Conservation (phyloP, 2,113 vertebrate species). For the Austrofundulus limnaeus region DNA sequence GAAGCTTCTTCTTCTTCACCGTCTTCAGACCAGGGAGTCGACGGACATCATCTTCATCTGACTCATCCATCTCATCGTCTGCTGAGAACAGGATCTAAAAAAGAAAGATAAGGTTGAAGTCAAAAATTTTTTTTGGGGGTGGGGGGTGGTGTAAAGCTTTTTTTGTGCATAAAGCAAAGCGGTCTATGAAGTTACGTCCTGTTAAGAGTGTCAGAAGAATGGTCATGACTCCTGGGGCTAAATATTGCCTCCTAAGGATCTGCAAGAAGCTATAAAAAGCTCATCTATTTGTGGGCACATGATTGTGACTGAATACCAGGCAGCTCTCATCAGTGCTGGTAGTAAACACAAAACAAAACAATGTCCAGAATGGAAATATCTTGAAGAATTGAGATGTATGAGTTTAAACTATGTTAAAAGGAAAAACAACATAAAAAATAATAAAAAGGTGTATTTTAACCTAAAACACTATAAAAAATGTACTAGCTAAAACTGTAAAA, state of each 20-base stretch:
- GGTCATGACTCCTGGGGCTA: neutral
- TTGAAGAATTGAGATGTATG: neutral
- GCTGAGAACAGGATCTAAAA: constrained; percentile 94
- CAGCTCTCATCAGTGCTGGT: neutral
- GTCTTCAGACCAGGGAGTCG: constrained; percentile 87
- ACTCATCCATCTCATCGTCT: constrained; percentile 98
- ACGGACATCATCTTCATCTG: constrained; percentile 90
- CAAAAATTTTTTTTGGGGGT: no score
- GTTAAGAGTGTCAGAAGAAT: neutral
- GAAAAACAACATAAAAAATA: no score
- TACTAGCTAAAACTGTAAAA: no score
- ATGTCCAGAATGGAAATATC: neutral
- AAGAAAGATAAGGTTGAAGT: neutral
- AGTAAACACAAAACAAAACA: neutral
- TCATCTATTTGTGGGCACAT: constrained; percentile 3
- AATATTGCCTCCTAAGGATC: neutral
- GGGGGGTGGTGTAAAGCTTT: no score
- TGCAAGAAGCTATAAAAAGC: neutral
- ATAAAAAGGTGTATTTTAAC: no score
- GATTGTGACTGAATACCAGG: neutral
- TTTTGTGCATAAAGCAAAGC: neutral
- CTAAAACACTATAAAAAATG: no score
- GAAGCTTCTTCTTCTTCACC: constrained; percentile 93
- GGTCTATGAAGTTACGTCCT: neutral
- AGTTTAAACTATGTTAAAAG: no score